A percentile compares a stretch with the other conserved stretches of the same genome.
phyloP scores from a whole-genome alignment of 2,888 invertebrate species.

The Drosophila cracens region DNA sequence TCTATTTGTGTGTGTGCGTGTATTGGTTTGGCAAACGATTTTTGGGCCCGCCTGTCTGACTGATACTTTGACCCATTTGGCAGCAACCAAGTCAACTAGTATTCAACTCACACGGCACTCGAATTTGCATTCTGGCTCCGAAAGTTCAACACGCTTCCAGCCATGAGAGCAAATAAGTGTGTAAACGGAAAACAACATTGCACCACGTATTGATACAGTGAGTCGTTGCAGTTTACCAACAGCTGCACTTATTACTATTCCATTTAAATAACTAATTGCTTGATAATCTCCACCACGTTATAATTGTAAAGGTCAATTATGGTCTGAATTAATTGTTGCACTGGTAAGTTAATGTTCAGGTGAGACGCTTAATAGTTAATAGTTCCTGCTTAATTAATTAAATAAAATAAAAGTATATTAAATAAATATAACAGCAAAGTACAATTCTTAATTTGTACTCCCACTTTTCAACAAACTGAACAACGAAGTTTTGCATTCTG shows the following conservation, averaged over 20 bases:
- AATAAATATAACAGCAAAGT: neutral
- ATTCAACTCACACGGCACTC: conserved; percentile 63
- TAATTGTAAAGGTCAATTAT: neutral
- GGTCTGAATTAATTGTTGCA: neutral
- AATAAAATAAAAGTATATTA: neutral
- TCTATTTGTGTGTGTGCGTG: conserved; percentile 32
- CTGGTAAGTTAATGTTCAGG: neutral
- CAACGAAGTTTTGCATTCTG: conserved; percentile 23
- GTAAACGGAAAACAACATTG: conserved; percentile 51
- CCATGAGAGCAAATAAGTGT: conserved; percentile 43
- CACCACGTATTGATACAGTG: conserved; percentile 41
- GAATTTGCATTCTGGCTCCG: conserved; percentile 57
- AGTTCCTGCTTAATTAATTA: neutral
- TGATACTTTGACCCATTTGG: conserved; percentile 80
- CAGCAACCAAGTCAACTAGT: conserved; percentile 61
- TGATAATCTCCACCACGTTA: neutral
- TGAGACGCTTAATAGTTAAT: neutral
- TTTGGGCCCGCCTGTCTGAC: conserved; percentile 74
- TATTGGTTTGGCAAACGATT: conserved; percentile 72
- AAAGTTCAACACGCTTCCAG: conserved; percentile 23
- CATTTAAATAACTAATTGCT: conserved; percentile 43
- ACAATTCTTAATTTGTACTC: neutral
- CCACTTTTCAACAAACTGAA: conserved; percentile 39
- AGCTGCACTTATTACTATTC: conserved; percentile 22
- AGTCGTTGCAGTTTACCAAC: conserved; percentile 36